Evolutionary conservation across 1,140 invertebrate genomes (phyloP).

Genomic region (Cylas formicarius): DNA sequence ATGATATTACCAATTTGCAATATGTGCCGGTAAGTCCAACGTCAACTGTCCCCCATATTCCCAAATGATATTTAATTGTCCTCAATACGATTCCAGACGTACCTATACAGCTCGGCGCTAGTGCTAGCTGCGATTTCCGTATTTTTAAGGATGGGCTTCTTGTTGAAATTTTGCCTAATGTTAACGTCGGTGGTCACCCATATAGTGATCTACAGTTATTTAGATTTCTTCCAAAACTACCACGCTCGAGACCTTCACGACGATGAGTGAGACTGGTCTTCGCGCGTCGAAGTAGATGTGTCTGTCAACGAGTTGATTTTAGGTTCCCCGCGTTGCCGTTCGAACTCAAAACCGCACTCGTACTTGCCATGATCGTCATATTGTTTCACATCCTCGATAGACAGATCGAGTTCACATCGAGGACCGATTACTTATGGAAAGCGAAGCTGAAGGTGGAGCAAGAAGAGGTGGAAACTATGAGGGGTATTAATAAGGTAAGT

Average conservation of each 20-base stretch:
- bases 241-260: conserved; percentile 41
- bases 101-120: conserved; percentile 70
- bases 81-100: conserved; percentile 54
- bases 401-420: conserved; percentile 77
- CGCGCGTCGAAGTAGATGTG: not conserved
- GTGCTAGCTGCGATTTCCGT: conserved; percentile 71
- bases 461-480: conserved; percentile 90
- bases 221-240: conserved; percentile 55
- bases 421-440: conserved; percentile 89
- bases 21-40: conserved; percentile 40
- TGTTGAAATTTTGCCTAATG: conserved; percentile 76
- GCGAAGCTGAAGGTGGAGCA: conserved; percentile 86
- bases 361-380: conserved; percentile 52
- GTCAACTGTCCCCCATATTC: too few species aligned
- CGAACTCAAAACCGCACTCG: conserved; percentile 56
- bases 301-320: conserved; percentile 30
- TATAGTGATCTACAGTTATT: conserved; percentile 54
- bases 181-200: conserved; percentile 56
- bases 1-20: too few species aligned
- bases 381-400: conserved; percentile 71
- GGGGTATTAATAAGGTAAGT: conserved; percentile 81
- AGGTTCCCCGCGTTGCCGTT: conserved; percentile 61
- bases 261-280: conserved; percentile 51
- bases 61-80: not conserved
- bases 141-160: conserved; percentile 74